Base-by-base conservation (phyloP, 1,140 invertebrate species). In the Dinoponera quadriceps region DNA sequence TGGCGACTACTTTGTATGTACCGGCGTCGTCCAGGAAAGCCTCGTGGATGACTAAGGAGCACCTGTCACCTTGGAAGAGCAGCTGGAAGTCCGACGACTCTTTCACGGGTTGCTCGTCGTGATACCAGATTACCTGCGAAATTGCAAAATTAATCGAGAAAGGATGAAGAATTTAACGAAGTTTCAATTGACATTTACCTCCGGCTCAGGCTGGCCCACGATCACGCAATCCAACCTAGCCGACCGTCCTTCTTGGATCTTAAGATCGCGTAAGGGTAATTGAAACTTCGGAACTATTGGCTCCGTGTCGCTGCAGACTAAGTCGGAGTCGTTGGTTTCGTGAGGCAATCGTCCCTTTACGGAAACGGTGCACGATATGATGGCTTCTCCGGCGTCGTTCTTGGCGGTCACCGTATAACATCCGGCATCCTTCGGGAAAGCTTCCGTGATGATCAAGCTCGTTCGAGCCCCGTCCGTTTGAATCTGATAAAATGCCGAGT, bases 81-180 rank as follows among this genome's bases (percentile, higher is more conserved):
- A 97, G 91, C 88, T 97, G 97, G 88, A 97, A 96, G 92, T 98
- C 97, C 29, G 96, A 95, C 1, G 97, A 98, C 92, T 98, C 97
- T 91, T 98, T 97, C 0, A 99, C 96, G 16, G 98, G 97, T 57
- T 96, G 94, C 75, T 96, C 96, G 89, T 98, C 96, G 88, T 98
- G 98, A 87, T 98, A 97, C 97, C 97, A 98, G 88, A 97, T 98
- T 0, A 98, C 95, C 95, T 96, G 87, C 9, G 83, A 72, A 54
- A 83, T 84, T 25, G 57, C 63, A 73, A 78, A 60, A 16, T 62
- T 51, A 29, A 54, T 22, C 14, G 11, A 20, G 60, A 68, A 62
- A 29, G 2, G 18, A 80, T 44, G 3, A 74, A 27, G 9, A 60
- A 74, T 27, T 81, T 74, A n/a, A 0, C 20, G n/a, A 80, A 20